Evolutionary conservation across 1,140 invertebrate species (phyloP), one percentile per base, ranked within the genome.

Genomic region (Mylabris phalerata): DNA sequence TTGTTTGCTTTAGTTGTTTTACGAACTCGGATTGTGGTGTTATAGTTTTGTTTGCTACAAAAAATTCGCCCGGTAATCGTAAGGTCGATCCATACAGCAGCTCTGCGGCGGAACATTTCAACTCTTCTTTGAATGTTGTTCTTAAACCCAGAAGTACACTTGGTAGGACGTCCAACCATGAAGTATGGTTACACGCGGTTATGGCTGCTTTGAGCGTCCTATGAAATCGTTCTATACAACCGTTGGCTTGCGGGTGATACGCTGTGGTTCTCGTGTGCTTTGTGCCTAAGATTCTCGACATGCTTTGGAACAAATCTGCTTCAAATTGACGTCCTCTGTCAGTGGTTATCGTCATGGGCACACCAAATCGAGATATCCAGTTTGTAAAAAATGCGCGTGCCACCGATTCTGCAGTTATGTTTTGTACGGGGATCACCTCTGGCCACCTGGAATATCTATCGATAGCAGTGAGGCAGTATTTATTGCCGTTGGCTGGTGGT

Each of bases 401-500:
- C n/a, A 67, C 58, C 25, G 72, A 69, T 49, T 74, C 68, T 5
- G 73, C 69, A 5, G 69, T 57, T 3, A 38, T 58, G 67, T 51
- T 77, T 69, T 19, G 41, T 5, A 1, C 74, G 42, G 75, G 73
- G 9, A 70, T 52, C 2, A 65, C 72, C 67, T 78, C 73, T 1
- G 68, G 73, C 72, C 74, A 79, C 7, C 71, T 44, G 7, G 74
- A 74, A 57, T 67, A 78, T n/a, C 73, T 50, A 60, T 78, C 74
- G 13, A 13, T 13, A 13, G 13, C 13, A 13, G 13, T 13, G 13
- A 19, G 19, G 19, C 19, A 19, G 19, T 19, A 19, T 19, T 19
- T 4, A 78, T 67, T 2, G 58, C 61, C 0, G 75, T 78, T 0
- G 77, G 62, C 5, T 64, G 61, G 49, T 78, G 73, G 69, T 11